These are phyloP conservation scores for Hyposoter dolosus DNA, from an alignment of 2,888 invertebrate species.

Conservation along the genomic window DNA sequence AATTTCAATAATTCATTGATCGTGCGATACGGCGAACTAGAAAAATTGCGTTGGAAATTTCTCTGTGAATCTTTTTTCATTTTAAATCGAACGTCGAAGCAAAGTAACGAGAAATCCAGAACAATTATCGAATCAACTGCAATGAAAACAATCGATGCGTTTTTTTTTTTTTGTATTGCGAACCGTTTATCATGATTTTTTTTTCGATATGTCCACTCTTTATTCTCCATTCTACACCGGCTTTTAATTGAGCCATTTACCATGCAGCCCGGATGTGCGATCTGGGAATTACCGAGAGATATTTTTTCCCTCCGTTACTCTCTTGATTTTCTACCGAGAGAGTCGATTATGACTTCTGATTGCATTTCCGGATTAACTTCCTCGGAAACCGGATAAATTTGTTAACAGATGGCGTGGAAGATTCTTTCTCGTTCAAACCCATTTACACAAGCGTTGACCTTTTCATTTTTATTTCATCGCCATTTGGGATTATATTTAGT, in stretches of 20 bases:
- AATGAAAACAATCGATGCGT: not conserved
- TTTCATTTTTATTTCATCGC: not conserved
- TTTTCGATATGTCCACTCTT: conserved; percentile 9
- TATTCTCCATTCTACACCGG: not conserved
- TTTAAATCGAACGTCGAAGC: not conserved
- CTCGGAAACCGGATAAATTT: conserved; percentile 55
- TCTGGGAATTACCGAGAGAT: conserved; percentile 30
- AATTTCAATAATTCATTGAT: not conserved
- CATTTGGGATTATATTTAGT: not conserved
- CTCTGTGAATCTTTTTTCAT: not conserved
- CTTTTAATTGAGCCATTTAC: conserved; percentile 45
- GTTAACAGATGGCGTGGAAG: conserved; percentile 4
- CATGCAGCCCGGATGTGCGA: conserved; percentile 5
- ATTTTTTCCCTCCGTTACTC: conserved; percentile 21
- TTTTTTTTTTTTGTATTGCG: conserved; percentile 38
- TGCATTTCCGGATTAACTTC: conserved; percentile 59
- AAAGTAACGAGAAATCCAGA: not conserved
- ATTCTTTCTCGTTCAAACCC: conserved; percentile 30
- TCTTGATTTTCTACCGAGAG: conserved; percentile 22
- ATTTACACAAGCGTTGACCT: conserved; percentile 6
- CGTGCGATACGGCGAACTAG: not conserved
- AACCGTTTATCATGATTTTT: conserved; percentile 7
- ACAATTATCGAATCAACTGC: not conserved
- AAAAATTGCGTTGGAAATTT: not conserved
- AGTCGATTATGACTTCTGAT: conserved; percentile 63